Percentiles rank a stretch among this genome's conserved stretches.
Conservation (phyloP, 1,140 invertebrate genomes). For the Panonychus citri region DNA sequence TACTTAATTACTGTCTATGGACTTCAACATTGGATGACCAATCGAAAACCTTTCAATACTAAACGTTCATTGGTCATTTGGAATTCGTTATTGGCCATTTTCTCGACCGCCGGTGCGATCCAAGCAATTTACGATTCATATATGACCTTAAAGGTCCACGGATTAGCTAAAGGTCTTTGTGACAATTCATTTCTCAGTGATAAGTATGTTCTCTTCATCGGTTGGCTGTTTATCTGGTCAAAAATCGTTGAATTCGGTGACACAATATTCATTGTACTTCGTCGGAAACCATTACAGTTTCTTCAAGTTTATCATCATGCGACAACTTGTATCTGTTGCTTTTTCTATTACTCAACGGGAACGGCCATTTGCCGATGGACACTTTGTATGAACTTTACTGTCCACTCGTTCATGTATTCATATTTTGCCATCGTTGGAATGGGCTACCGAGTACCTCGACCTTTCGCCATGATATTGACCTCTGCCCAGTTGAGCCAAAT, state of each 20-base stretch:
- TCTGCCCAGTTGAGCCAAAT: conserved; percentile 75
- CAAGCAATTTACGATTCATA: too few species aligned
- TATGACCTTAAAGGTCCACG: background rate
- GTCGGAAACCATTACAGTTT: conserved; percentile 92
- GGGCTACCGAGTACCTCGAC: conserved; percentile 51
- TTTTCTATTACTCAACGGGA: too few species aligned
- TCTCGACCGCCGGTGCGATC: too few species aligned
- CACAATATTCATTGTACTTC: conserved; percentile 81
- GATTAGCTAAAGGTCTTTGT: background rate
- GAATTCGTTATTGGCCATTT: too few species aligned
- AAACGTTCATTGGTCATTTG: background rate
- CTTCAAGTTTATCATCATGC: conserved; percentile 33
- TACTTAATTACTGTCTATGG: too few species aligned
- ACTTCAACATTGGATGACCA: too few species aligned
- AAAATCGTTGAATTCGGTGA: conserved; percentile 79
- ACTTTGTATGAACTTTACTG: conserved; percentile 86
- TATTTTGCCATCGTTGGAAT: conserved; percentile 81
- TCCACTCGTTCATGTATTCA: conserved; percentile 92
- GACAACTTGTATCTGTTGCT: too few species aligned
- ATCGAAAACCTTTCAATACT: background rate
- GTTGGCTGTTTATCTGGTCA: conserved; percentile 76
- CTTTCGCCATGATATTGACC: conserved; percentile 77
- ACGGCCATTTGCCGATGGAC: conserved; percentile 46
- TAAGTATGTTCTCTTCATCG: conserved; percentile 43
- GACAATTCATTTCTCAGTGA: conserved; percentile 1